Percentiles rank a stretch among this genome's conserved stretches.
Conservation (phyloP, 2,113 vertebrate genomes). For the Machaerirhynchus nigripectus region DNA sequence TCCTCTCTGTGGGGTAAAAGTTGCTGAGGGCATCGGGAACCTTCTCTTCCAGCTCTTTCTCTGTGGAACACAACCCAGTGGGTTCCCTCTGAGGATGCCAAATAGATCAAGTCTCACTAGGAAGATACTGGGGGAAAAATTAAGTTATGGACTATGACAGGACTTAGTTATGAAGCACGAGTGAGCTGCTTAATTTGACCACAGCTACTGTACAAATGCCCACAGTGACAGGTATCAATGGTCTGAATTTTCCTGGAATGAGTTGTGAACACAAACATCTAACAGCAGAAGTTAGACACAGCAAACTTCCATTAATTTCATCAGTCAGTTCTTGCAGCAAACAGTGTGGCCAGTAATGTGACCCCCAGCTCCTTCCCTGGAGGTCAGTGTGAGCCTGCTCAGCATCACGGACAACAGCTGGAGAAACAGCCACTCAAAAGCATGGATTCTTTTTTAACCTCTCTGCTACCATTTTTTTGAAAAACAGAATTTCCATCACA, state of each 20-base stretch:
- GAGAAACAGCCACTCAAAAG: background rate
- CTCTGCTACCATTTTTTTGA: background rate
- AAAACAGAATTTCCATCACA: background rate
- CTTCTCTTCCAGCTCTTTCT: background rate
- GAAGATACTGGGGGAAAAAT: background rate
- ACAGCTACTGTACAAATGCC: background rate
- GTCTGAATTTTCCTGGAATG: background rate
- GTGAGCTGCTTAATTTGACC: background rate
- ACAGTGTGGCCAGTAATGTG: background rate
- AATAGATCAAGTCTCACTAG: background rate
- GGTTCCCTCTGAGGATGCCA: background rate
- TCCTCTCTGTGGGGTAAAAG: background rate
- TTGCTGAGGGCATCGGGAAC: background rate
- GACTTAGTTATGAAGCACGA: background rate
- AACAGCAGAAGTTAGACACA: background rate
- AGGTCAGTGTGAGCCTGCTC: background rate
- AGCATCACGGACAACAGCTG: background rate
- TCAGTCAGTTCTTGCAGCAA: background rate
- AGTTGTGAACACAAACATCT: background rate
- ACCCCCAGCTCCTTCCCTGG: background rate
- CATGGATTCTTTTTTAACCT: background rate
- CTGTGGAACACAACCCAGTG: background rate
- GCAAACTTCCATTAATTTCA: background rate
- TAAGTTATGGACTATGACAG: too few relatives aligned
- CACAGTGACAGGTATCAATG: background rate